Evolutionary conservation across 1,140 invertebrate genomes (phyloP).

Genomic region (Ips typographus): DNA sequence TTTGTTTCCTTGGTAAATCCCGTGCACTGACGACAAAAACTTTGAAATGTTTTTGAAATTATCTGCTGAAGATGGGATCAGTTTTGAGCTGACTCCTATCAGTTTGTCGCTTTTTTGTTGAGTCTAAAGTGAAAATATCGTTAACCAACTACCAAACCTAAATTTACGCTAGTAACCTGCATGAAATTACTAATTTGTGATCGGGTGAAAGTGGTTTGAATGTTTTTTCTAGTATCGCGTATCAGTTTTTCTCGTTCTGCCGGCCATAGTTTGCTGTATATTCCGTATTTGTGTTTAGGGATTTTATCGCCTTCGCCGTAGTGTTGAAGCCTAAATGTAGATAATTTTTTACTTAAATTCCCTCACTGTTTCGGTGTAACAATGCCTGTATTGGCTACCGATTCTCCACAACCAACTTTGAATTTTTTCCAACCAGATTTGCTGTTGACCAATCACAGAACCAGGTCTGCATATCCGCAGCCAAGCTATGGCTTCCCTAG

Average conservation of each 20-base stretch:
- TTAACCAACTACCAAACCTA: neutral
- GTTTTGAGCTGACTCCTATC: slow-evolving; percentile 11
- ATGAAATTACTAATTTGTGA: slow-evolving; percentile 21
- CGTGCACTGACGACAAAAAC: slow-evolving; percentile 28
- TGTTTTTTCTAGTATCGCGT: slow-evolving; percentile 36
- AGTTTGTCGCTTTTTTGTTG: slow-evolving; percentile 21
- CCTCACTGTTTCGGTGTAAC: neutral
- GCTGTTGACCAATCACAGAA: slow-evolving; percentile 80
- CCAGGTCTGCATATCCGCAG: slow-evolving; percentile 79
- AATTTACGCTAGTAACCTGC: slow-evolving; percentile 11
- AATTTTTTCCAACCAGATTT: slow-evolving; percentile 71
- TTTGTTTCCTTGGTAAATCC: neutral
- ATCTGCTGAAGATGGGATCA: slow-evolving; percentile 8
- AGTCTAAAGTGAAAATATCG: slow-evolving; percentile 5
- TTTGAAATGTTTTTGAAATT: slow-evolving; percentile 32
- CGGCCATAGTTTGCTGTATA: slow-evolving; percentile 51
- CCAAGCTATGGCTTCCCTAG: slow-evolving; percentile 83
- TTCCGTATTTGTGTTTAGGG: slow-evolving; percentile 52
- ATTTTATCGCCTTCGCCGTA: slow-evolving; percentile 51
- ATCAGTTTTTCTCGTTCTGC: slow-evolving; percentile 43
- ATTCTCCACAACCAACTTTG: slow-evolving; percentile 53
- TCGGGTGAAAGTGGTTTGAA: slow-evolving; percentile 26
- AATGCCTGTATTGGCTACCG: slow-evolving; percentile 55
- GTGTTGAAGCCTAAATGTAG: slow-evolving; percentile 45
- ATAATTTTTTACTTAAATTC: neutral